Evolutionary conservation across 2,113 vertebrate genomes (phyloP).

Genomic region (Cyanoramphus novaezelandiae): DNA sequence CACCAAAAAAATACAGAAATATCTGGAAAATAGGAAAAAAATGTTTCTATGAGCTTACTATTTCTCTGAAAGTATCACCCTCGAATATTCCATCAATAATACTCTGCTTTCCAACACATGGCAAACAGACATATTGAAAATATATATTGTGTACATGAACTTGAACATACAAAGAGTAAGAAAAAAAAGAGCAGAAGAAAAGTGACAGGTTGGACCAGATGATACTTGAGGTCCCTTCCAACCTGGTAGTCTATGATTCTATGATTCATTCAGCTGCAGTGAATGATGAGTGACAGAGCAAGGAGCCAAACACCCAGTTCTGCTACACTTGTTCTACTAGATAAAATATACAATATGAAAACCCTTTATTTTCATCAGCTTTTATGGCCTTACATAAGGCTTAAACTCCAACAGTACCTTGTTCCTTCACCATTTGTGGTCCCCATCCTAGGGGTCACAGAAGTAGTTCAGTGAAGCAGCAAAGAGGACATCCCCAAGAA

Average conservation of each 20-base stretch:
- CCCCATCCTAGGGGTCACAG: fast-evolving
- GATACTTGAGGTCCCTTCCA: neutral
- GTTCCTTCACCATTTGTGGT: neutral
- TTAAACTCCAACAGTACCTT: neutral
- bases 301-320: neutral
- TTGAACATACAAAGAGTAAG: neutral
- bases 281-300: neutral
- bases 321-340: neutral
- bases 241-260: neutral
- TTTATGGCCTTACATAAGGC: neutral
- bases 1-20: neutral
- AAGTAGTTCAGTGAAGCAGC: neutral
- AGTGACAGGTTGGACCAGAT: neutral
- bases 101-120: neutral
- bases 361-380: neutral
- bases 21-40: neutral
- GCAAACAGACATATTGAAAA: neutral
- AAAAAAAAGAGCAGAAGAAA: neutral
- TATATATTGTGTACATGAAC: neutral
- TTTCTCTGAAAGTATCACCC: neutral
- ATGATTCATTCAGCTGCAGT: neutral
- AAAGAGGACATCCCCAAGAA: neutral
- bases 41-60: neutral
- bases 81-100: neutral
- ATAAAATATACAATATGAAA: neutral